These are phyloP conservation scores for Lacanobia wlatinum DNA, from an alignment of 2,888 invertebrate species.

Conservation along the genomic window DNA sequence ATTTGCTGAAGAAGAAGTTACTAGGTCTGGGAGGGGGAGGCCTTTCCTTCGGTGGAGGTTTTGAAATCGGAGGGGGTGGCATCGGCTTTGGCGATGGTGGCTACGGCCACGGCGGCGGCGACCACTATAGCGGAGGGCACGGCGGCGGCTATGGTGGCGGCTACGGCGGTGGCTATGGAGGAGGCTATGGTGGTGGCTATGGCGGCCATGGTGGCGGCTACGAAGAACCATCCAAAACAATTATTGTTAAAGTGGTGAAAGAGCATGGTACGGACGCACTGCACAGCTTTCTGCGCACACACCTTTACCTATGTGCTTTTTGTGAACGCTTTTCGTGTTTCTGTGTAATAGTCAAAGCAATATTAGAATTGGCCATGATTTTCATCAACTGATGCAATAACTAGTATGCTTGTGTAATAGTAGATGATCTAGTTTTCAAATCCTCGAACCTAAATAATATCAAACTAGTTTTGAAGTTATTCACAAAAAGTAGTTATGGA, in stretches of 20 bases:
- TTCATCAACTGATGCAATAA: slow-evolving; percentile 5
- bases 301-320: slow-evolving; percentile 33
- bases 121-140: slow-evolving; percentile 49
- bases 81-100: slow-evolving; percentile 61
- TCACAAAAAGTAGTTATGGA: not conserved
- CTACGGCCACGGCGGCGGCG: slow-evolving; percentile 63
- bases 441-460: not conserved
- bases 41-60: slow-evolving; percentile 67
- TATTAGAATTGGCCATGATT: slow-evolving; percentile 4
- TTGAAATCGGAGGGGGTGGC: slow-evolving; percentile 57
- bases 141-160: slow-evolving; percentile 62
- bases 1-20: slow-evolving; percentile 71
- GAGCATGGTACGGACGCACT: slow-evolving; percentile 71
- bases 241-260: slow-evolving; percentile 77
- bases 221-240: slow-evolving; percentile 75
- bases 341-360: not conserved
- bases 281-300: slow-evolving; percentile 56
- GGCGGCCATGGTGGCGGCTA: slow-evolving; percentile 65
- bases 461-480: not conserved
- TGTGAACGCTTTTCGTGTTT: slow-evolving; percentile 27
- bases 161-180: slow-evolving; percentile 50
- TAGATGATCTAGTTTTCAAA: slow-evolving; percentile 4
- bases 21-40: slow-evolving; percentile 68
- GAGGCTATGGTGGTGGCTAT: slow-evolving; percentile 39
- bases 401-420: not conserved